Evolutionary conservation across 2,888 invertebrate species (phyloP).

Genomic region (Caenorhabditis drosophilae): DNA sequence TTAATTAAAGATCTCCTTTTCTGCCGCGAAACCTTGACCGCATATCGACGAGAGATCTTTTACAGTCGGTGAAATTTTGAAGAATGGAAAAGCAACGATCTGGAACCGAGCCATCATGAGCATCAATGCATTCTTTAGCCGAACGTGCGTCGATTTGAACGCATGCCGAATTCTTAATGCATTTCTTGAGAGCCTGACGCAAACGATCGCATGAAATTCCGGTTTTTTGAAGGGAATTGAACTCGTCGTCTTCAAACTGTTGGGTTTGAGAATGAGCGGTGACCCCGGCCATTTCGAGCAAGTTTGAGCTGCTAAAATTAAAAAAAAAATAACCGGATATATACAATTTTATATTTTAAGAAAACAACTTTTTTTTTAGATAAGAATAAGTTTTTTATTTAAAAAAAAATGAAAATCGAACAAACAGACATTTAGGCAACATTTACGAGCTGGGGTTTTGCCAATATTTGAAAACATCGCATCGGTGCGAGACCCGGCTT

Average conservation of each 20-base stretch:
- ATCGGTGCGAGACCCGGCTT: slow-evolving; percentile 20
- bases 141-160: slow-evolving; percentile 55
- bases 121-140: slow-evolving; percentile 64
- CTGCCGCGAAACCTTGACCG: slow-evolving; percentile 62
- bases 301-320: not conserved
- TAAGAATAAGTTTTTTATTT: not conserved
- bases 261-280: slow-evolving; percentile 26
- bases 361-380: too few species aligned
- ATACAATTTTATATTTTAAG: too few species aligned
- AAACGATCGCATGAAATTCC: slow-evolving; percentile 63
- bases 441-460: slow-evolving; percentile 15
- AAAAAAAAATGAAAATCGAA: slow-evolving; percentile 4
- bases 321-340: not conserved
- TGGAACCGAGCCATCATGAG: slow-evolving; percentile 60
- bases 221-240: slow-evolving; percentile 49
- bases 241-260: slow-evolving; percentile 49
- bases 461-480: slow-evolving; percentile 3
- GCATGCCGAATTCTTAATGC: slow-evolving; percentile 63
- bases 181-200: slow-evolving; percentile 60
- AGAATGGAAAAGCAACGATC: slow-evolving; percentile 61
- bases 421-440: slow-evolving; percentile 1
- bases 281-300: slow-evolving; percentile 22
- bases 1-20: slow-evolving; percentile 57
- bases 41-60: slow-evolving; percentile 63
- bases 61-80: slow-evolving; percentile 63